Evolutionary conservation across 2,797 vertebrate genomes (phyloP).

Genomic region (Tapirus indicus): DNA sequence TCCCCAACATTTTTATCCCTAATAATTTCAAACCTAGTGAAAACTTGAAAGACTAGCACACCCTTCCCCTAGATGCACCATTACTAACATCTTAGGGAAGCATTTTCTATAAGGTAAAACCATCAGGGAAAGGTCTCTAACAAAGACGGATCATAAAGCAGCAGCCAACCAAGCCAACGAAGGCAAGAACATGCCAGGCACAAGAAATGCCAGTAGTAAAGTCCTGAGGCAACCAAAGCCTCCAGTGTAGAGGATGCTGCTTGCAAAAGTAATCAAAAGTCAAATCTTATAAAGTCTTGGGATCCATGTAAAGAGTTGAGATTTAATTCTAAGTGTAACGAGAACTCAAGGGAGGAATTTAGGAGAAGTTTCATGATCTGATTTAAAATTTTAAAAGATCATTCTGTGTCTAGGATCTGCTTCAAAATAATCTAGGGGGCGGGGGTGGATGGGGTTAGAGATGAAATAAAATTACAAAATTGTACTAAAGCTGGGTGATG

Average conservation of each 20-base stretch:
- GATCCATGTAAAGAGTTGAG: neutral
- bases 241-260: neutral
- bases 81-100: neutral
- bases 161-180: neutral
- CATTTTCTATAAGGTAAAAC: neutral
- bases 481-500: neutral
- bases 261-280: neutral
- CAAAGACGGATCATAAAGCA: neutral
- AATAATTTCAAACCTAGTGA: neutral
- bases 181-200: neutral
- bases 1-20: neutral
- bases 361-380: neutral
- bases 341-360: neutral
- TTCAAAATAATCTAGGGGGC: neutral
- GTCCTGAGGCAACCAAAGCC: neutral
- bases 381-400: neutral
- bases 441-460: neutral
- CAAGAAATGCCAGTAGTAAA: neutral
- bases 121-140: neutral
- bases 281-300: neutral
- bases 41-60: slow-evolving; percentile 10
- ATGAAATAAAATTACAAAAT: neutral
- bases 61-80: neutral
- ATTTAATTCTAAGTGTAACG: neutral
- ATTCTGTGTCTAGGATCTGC: neutral